Base-by-base conservation (phyloP, 2,797 vertebrate species). In the Enteromius thamalakanensis region DNA sequence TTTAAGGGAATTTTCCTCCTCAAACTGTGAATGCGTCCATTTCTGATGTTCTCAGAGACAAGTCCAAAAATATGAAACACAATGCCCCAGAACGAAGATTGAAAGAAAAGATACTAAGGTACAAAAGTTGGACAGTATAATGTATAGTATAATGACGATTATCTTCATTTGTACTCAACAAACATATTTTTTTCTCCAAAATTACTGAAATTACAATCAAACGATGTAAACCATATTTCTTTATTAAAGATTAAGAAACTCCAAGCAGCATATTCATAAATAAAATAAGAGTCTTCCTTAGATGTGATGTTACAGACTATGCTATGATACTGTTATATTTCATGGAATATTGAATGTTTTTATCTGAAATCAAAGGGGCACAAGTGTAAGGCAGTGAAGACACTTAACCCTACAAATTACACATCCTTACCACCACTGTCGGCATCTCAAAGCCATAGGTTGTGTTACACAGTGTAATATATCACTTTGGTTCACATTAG, bases 231-330 rank as follows among this genome's bases (percentile, higher is more conserved):
- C 91, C 90, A 93, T 92, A 91, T 93, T 93, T 94, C 91, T 95
- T 95, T 94, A 95, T 94, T 94, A 93, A 94, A 94, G 92, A 90
- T 94, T 94, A 94, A 93, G 93, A 94, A 95, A 94, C 89, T 94
- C 92, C 93, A 94, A 94, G 94, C 93, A 94, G 93, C 92, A 92
- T 93, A 94, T 93, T 94, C 90, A 94, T 94, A 92, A 94, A 94
- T 93, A 93, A 94, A 94, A 93, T 87, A 89, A 89, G 89, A 87
- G 87, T 91, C 91, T 93, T 90, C 91, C 87, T 91, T 84, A 83
- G 88, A 89, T 90, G 89, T 86, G 87, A 90, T 75, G 87, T 91
- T 91, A 92, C 89, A 90, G 88, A 93, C 90, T 86, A 88, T 81
- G 87, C 87, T 83, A 69, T 86, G 90, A 85, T 89, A 64, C 72